Percentiles rank a stretch among this genome's conserved stretches.
Conservation (phyloP, 2,797 vertebrate species). For the Harpagifer antarcticus region DNA sequence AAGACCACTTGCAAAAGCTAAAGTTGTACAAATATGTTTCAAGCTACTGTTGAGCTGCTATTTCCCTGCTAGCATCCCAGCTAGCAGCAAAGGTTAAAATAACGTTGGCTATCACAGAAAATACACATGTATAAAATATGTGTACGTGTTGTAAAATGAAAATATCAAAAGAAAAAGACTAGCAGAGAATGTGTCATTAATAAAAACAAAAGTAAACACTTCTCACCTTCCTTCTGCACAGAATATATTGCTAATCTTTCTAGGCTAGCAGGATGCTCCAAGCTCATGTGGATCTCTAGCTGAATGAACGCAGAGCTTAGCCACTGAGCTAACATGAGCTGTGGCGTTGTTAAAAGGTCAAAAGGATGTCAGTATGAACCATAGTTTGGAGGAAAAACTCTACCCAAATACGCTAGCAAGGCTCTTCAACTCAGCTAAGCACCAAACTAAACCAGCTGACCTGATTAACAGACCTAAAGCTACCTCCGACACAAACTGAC, state of each 20-base stretch:
- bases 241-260: conserved; percentile 27
- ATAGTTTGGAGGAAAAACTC: background rate
- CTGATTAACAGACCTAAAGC: background rate
- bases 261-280: conserved; percentile 52
- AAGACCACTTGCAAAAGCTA: background rate
- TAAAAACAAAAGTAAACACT: conserved; percentile 1
- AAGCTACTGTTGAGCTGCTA: background rate
- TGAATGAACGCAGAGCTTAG: background rate
- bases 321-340: conserved; percentile 11
- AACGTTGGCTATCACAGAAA: background rate
- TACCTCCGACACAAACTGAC: accelerated
- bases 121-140: background rate
- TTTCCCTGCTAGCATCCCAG: background rate
- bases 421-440: background rate
- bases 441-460: conserved; percentile 44
- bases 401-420: background rate
- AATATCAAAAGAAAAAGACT: accelerated
- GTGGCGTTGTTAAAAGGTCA: accelerated
- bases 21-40: background rate
- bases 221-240: conserved; percentile 38
- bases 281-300: conserved; percentile 4
- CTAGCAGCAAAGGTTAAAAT: background rate
- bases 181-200: background rate
- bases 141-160: background rate
- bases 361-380: background rate